Evolutionary conservation across 2,113 vertebrate species (phyloP).

Genomic region (Chaetops frenatus): DNA sequence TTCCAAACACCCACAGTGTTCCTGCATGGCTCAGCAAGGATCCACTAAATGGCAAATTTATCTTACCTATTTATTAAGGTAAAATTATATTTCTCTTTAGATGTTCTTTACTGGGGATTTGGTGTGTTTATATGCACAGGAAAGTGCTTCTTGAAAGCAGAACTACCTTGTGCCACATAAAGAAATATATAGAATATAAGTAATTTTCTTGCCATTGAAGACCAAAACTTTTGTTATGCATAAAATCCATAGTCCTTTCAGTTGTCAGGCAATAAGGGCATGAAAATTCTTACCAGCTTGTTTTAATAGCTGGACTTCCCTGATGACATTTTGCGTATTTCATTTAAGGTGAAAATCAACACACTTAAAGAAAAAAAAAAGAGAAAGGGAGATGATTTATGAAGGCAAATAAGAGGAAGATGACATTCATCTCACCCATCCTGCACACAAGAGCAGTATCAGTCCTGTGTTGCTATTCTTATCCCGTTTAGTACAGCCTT

Average conservation of each 20-base stretch:
- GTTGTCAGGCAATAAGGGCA: neutral
- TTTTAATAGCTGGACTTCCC: neutral
- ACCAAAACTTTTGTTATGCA: neutral
- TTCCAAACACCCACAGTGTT: slow-evolving; percentile 69
- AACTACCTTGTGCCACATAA: neutral
- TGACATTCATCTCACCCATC: neutral
- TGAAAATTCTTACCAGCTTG: neutral
- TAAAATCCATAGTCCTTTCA: neutral
- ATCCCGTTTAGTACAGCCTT: neutral
- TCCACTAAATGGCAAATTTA: slow-evolving; percentile 39
- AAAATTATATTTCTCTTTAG: slow-evolving; percentile 44
- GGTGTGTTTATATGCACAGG: neutral
- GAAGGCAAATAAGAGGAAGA: neutral
- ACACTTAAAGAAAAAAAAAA: neutral
- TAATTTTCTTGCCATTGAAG: neutral
- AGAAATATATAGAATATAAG: neutral
- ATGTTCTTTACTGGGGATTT: neutral
- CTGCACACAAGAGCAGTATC: neutral
- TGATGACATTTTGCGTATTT: neutral
- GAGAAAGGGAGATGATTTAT: neutral
- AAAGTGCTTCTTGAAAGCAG: neutral
- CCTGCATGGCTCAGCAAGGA: slow-evolving; percentile 48
- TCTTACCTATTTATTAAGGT: slow-evolving; percentile 58
- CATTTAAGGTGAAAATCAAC: neutral
- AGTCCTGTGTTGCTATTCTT: neutral